Conservation (phyloP, 2,113 vertebrate genomes). For the Thinocorus orbignyianus region DNA sequence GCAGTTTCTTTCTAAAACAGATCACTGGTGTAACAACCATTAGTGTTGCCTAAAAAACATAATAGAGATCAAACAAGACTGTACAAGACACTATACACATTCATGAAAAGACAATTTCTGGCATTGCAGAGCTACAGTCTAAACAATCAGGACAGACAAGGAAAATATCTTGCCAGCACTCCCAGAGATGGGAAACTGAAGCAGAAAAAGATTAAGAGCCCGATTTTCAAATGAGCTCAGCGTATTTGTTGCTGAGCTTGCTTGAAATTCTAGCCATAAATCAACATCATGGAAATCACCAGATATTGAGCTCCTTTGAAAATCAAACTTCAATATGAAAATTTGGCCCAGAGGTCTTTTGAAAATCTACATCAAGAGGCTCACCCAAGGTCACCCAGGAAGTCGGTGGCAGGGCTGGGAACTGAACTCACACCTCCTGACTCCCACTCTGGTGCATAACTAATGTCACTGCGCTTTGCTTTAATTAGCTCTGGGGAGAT, state of each 20-base stretch:
- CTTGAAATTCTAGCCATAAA: constrained; percentile 46
- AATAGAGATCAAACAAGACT: not conserved
- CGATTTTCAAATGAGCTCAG: constrained; percentile 46
- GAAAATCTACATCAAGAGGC: constrained; percentile 63
- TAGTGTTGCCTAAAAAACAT: not conserved
- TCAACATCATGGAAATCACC: constrained; percentile 57
- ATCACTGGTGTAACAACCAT: not conserved
- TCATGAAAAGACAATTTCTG: constrained; percentile 17
- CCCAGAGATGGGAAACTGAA: constrained; percentile 47
- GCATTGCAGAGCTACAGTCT: not conserved
- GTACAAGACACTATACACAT: not conserved
- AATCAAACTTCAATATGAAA: constrained; percentile 59
- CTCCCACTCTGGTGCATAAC: constrained; percentile 60
- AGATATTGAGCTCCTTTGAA: constrained; percentile 64
- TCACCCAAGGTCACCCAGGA: constrained; percentile 66
- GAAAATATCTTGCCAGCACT: not conserved
- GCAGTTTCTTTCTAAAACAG: not conserved
- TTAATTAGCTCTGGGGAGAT: constrained; percentile 50
- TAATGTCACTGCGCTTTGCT: constrained; percentile 13
- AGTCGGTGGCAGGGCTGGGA: constrained; percentile 50
- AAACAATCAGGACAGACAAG: constrained; percentile 29
- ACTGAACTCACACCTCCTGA: constrained; percentile 37
- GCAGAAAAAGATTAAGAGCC: constrained; percentile 50
- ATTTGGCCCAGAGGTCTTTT: constrained; percentile 59
- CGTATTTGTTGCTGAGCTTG: constrained; percentile 27